Base-by-base conservation (phyloP, 2,113 vertebrate species). In the Carlito syrichta region DNA sequence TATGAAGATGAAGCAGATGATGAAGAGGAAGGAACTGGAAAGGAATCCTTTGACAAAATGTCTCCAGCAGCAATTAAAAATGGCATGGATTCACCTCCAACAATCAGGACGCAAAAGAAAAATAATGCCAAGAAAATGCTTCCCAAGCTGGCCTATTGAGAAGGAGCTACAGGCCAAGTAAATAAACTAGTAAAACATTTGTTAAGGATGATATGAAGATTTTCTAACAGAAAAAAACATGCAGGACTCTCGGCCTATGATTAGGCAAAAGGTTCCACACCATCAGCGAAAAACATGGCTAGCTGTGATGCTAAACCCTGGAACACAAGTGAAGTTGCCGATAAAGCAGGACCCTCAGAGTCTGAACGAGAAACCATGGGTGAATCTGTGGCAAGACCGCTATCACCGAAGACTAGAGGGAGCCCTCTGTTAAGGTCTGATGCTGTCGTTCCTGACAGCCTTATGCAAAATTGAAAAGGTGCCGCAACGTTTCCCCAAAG, bases 331-430 rank as follows among this genome's bases (percentile, higher is more conserved):
- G 98, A 99, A 98, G 95, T 71, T 77, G 98, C 98, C 96, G 95
- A 81, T 22, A 98, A 98, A 58, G 43, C 97, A 82, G 98, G 92
- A 87, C 78, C 98, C 45, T 97, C 86, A 98, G 8, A 98, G 98
- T 50, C 97, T 99, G 54, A 99, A 99, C 6, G 98, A 99, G 7
- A 99, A 99, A 97, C 68, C 98, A 97, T 63, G 97, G 98, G 0
- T 99, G 99, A 99, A 99, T 98, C 97, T 99, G 99, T 63, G 99
- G 99, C 96, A 99, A 99, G 95, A 98, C 99, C 62, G 99, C 99
- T 94, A 99, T 99, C 19, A 30, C 99, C 97, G 98, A 98, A 79
- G 97, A 98, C 35, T 98, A 99, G 97, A 97, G 98, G 93, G 99
- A 99, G 98, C 95, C 98, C 77, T 71, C 97, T 95, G 45, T 97